Conservation (phyloP, 2,113 vertebrate species). For the Natator depressus region DNA sequence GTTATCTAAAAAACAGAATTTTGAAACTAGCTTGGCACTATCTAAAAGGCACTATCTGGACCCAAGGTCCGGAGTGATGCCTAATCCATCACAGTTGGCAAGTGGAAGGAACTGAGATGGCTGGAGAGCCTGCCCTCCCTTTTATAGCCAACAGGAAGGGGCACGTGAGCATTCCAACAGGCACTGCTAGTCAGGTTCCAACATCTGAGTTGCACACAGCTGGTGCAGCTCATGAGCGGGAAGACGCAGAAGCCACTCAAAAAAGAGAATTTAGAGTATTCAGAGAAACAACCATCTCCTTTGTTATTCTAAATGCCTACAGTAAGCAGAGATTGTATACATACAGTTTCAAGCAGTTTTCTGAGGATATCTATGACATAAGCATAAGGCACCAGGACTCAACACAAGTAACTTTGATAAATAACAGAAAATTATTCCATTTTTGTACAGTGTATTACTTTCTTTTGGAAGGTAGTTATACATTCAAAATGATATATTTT, state of each 20-base stretch:
- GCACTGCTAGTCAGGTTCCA: not conserved
- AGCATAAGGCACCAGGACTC: not conserved
- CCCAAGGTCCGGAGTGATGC: no score
- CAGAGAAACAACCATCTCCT: not conserved
- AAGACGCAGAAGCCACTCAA: not conserved
- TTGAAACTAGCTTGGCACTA: no score
- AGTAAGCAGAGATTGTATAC: not conserved
- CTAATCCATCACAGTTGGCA: no score
- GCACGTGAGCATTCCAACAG: not conserved
- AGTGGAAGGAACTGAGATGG: not conserved
- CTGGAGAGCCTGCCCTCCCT: not conserved
- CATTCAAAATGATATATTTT: not conserved
- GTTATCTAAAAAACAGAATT: no score
- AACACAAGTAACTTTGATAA: not conserved
- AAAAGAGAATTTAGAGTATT: not conserved
- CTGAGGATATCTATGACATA: not conserved
- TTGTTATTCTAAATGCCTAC: not conserved
- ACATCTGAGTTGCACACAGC: not conserved
- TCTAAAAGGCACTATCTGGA: no score
- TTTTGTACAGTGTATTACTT: not conserved
- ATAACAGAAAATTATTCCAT: not conserved
- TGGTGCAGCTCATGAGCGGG: not conserved
- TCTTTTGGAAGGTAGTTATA: not conserved
- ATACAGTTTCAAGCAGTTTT: not conserved
- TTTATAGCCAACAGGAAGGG: not conserved